Evolutionary conservation across 2,797 vertebrate species (phyloP).

Genomic region (Leptodactylus fallax): DNA sequence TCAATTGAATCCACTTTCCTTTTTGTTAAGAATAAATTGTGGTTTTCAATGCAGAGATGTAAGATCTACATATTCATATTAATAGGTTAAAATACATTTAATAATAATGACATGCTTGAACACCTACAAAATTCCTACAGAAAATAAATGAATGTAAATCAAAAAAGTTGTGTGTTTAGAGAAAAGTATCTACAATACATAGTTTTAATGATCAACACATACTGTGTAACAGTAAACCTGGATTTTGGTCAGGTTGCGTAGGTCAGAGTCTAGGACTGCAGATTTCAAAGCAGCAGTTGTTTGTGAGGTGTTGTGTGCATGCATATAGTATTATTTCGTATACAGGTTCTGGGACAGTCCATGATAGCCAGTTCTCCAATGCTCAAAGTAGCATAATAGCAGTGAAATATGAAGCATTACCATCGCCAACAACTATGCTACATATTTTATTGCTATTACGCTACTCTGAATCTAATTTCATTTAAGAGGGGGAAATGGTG

Average conservation of each 20-base stretch:
- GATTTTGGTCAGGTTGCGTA: neutral
- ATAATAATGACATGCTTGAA: neutral
- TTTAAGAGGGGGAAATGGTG: too few relatives aligned
- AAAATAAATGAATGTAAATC: neutral
- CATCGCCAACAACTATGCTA: too few relatives aligned
- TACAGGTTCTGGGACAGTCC: neutral
- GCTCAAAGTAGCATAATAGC: too few relatives aligned
- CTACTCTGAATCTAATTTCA: too few relatives aligned
- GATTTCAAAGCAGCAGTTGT: too few relatives aligned
- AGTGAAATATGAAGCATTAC: too few relatives aligned
- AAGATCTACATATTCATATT: conserved; percentile 78
- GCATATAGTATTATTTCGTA: too few relatives aligned
- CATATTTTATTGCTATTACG: too few relatives aligned
- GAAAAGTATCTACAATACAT: neutral
- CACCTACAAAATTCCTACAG: neutral
- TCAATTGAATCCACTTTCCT: conserved; percentile 92
- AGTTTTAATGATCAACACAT: too few relatives aligned
- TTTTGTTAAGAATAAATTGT: conserved; percentile 90
- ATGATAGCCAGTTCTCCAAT: neutral
- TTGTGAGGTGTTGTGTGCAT: too few relatives aligned
- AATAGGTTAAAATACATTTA: neutral
- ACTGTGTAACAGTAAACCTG: neutral
- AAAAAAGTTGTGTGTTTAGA: too few relatives aligned
- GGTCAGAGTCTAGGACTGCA: too few relatives aligned
- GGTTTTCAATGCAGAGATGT: conserved; percentile 92